Evolutionary conservation across 2,797 vertebrate genomes (phyloP).

Genomic region (Helostoma temminkii): DNA sequence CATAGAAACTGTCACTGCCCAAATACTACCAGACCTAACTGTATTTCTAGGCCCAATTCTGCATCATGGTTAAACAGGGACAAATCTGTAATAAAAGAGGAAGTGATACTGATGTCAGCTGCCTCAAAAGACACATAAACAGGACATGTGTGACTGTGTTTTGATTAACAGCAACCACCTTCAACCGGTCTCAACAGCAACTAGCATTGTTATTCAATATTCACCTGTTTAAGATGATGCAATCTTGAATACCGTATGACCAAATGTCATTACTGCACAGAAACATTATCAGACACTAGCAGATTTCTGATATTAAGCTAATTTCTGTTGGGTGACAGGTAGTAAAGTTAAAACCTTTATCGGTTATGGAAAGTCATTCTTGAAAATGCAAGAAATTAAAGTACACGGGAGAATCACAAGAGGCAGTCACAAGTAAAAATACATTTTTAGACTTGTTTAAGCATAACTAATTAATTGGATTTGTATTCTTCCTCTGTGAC

Average conservation of each 20-base stretch:
- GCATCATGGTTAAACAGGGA: conserved; percentile 4
- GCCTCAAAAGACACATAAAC: conserved; percentile 22
- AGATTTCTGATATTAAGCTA: not conserved
- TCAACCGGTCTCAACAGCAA: not conserved
- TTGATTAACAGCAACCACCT: not conserved
- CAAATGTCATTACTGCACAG: not conserved
- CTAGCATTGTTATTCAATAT: not conserved
- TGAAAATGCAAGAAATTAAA: conserved; percentile 20
- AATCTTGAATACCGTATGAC: not conserved
- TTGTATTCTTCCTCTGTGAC: conserved; percentile 49
- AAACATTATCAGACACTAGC: not conserved
- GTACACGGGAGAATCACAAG: not conserved
- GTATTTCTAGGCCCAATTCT: not conserved
- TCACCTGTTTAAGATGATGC: not conserved
- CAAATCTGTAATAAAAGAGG: conserved; percentile 13
- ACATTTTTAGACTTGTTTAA: conserved; percentile 20
- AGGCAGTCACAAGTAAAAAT: not conserved
- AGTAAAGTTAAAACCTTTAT: not conserved
- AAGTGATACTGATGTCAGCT: conserved; percentile 26
- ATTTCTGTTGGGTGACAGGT: too few relatives aligned
- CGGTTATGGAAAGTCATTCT: conserved; percentile 33
- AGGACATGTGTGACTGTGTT: conserved; percentile 19
- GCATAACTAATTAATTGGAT: conserved; percentile 37
- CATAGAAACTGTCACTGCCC: too few relatives aligned
- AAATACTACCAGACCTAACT: too few relatives aligned